Evolutionary conservation across 2,888 invertebrate species (phyloP).

Genomic region (Sphaerophoria rueppellii): DNA sequence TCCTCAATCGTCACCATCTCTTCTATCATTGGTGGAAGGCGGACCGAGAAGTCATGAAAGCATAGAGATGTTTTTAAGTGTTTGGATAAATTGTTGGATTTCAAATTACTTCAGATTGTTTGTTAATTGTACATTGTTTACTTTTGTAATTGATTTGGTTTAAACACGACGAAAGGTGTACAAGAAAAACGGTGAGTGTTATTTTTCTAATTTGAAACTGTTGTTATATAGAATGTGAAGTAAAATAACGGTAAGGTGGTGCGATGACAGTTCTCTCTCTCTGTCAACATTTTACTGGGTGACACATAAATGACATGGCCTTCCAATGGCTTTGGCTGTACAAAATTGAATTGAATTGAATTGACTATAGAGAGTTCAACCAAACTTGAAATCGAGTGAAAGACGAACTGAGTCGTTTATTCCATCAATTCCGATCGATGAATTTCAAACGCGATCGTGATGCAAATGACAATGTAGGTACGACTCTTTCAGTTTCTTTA

Average conservation of each 20-base stretch:
- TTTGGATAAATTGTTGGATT: slow-evolving; percentile 63
- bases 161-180: slow-evolving; percentile 39
- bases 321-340: too few species aligned
- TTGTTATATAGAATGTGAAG: slow-evolving; percentile 8
- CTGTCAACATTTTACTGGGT: too few species aligned
- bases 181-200: slow-evolving; percentile 40
- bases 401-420: too few species aligned
- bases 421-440: slow-evolving; percentile 22
- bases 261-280: not conserved
- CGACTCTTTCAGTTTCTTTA: slow-evolving; percentile 29
- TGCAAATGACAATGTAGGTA: slow-evolving; percentile 44
- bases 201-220: slow-evolving; percentile 18
- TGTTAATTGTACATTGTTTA: slow-evolving; percentile 70
- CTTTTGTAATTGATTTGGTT: slow-evolving; percentile 71
- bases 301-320: too few species aligned
- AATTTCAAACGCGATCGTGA: slow-evolving; percentile 32
- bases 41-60: not conserved
- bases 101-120: slow-evolving; percentile 68
- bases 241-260: not conserved
- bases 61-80: slow-evolving; percentile 19
- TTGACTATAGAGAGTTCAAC: too few species aligned
- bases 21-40: not conserved
- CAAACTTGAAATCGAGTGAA: too few species aligned
- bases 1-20: too few species aligned
- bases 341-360: too few species aligned